Conservation (phyloP, 2,888 invertebrate genomes). For the Tricholauxania praeusta region DNA sequence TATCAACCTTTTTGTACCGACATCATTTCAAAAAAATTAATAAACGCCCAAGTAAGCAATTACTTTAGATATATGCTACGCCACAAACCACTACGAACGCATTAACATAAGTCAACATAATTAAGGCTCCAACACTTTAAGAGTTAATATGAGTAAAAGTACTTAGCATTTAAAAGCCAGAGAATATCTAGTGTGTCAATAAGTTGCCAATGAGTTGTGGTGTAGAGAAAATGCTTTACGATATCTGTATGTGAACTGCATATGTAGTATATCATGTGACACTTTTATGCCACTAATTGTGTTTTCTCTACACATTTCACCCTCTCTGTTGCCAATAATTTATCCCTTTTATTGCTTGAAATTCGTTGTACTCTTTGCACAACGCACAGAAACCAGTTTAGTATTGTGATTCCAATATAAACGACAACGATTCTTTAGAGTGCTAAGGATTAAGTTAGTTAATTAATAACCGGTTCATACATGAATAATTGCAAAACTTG, state of each 20-base stretch:
- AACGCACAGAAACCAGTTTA: neutral
- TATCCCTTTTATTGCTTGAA: too few relatives aligned
- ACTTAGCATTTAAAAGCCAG: constrained; percentile 2
- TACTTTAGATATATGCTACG: too few relatives aligned
- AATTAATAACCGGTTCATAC: constrained; percentile 45
- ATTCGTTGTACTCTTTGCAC: too few relatives aligned
- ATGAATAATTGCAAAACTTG: constrained; percentile 41
- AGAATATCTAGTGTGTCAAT: constrained; percentile 37
- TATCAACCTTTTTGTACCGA: too few relatives aligned
- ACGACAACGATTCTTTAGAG: constrained; percentile 6
- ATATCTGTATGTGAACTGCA: too few relatives aligned
- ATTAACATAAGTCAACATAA: constrained; percentile 44
- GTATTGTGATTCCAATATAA: neutral
- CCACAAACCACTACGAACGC: too few relatives aligned
- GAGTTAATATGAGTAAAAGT: constrained; percentile 32
- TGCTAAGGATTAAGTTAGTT: constrained; percentile 43
- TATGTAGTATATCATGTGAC: neutral
- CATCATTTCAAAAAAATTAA: too few relatives aligned
- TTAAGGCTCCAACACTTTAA: constrained; percentile 42
- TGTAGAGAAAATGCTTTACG: constrained; percentile 6
- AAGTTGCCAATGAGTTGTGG: constrained; percentile 44
- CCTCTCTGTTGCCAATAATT: constrained; percentile 11
- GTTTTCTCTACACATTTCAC: neutral
- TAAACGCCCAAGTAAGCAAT: too few relatives aligned
- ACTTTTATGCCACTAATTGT: neutral